These are phyloP conservation scores for Brachypodius melanocephalos DNA, from an alignment of 2,113 vertebrate species.

Conservation along the genomic window DNA sequence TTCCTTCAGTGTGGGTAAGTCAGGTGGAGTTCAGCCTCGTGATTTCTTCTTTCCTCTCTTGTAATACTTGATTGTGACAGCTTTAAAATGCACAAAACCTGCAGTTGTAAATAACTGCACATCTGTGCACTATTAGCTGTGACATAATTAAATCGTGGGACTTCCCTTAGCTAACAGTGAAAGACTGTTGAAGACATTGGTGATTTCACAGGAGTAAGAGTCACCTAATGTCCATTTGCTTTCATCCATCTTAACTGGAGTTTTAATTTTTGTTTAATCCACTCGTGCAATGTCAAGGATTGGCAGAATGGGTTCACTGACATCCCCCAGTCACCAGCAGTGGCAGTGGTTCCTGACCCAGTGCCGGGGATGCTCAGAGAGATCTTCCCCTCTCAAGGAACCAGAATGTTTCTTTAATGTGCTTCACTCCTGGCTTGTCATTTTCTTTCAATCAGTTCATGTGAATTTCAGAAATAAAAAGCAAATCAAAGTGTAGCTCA, in stretches of 20 bases:
- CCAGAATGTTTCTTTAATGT: background rate
- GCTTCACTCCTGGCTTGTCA: background rate
- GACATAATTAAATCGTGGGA: background rate
- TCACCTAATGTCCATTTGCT: background rate
- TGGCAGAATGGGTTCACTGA: background rate
- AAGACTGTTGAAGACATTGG: background rate
- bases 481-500: background rate
- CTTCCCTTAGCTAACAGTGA: background rate
- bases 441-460: background rate
- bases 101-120: background rate
- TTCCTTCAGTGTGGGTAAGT: slow-evolving; percentile 94
- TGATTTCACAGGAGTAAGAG: background rate
- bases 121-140: background rate
- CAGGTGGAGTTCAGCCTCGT: background rate
- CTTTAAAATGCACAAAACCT: background rate
- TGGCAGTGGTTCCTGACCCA: background rate
- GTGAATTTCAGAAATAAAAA: background rate
- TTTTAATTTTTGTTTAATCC: background rate
- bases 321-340: background rate
- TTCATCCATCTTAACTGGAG: background rate
- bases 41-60: background rate
- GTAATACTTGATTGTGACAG: background rate
- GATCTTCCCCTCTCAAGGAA: background rate
- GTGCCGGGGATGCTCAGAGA: background rate
- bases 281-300: background rate